These are phyloP conservation scores for Corvus moneduloides DNA, from an alignment of 2,113 vertebrate genomes.

Conservation along the genomic window DNA sequence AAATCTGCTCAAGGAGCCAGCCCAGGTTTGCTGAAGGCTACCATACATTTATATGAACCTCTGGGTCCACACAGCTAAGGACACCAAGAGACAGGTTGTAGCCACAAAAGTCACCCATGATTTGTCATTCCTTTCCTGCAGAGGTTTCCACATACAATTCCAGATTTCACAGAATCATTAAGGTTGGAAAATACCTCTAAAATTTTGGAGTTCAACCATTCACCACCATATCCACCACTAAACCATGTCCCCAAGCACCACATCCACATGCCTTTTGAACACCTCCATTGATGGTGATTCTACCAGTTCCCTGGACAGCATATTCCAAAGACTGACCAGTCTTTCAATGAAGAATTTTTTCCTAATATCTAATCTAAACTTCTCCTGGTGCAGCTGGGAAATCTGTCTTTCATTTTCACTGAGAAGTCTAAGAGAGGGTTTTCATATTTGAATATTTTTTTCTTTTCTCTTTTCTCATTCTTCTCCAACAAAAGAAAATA, in stretches of 20 bases:
- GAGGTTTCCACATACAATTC: background rate
- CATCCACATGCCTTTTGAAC: background rate
- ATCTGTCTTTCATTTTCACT: background rate
- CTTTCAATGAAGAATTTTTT: background rate
- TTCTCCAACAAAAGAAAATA: background rate
- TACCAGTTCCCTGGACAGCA: background rate
- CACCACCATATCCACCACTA: background rate
- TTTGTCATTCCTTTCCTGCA: background rate
- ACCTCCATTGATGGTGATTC: background rate
- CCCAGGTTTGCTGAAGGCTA: background rate
- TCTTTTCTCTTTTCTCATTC: background rate
- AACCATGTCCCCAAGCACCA: background rate
- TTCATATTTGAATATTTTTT: background rate
- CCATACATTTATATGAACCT: background rate
- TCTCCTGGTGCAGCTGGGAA: background rate
- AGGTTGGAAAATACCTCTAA: background rate
- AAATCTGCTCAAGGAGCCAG: background rate
- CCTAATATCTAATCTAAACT: background rate
- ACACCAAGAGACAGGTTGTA: background rate
- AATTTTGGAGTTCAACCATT: background rate
- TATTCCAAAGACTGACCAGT: background rate
- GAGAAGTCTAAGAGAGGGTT: background rate
- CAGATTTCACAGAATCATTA: background rate
- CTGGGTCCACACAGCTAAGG: background rate
- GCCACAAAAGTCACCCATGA: background rate